Evolutionary conservation across 2,888 invertebrate genomes (phyloP).

Genomic region (Thereva unica): DNA sequence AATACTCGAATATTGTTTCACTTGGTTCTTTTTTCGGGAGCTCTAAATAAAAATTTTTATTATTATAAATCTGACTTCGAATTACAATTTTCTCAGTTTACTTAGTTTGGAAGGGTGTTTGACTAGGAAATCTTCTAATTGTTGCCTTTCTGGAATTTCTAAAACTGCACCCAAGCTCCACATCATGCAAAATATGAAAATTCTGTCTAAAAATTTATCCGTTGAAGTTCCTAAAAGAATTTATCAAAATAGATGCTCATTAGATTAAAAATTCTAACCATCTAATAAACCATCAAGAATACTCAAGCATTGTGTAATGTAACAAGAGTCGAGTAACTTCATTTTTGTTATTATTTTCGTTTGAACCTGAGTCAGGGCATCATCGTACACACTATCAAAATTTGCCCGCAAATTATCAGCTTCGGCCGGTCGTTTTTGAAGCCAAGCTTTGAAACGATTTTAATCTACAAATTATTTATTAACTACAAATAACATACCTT

Average conservation of each 20-base stretch:
- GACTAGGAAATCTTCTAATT: constrained; percentile 72
- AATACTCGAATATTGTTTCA: constrained; percentile 81
- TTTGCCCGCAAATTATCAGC: constrained; percentile 64
- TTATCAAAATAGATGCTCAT: neutral
- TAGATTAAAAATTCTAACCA: constrained; percentile 47
- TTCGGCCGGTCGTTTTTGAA: constrained; percentile 65
- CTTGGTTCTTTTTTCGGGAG: constrained; percentile 74
- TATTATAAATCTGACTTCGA: neutral
- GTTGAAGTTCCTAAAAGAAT: constrained; percentile 52
- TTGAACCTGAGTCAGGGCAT: constrained; percentile 71
- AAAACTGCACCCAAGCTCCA: constrained; percentile 86
- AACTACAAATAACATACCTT: constrained; percentile 59
- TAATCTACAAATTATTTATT: neutral
- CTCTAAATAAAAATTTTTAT: constrained; percentile 51
- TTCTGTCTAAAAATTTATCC: constrained; percentile 71
- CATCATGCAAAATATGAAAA: constrained; percentile 82
- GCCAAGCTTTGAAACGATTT: constrained; percentile 65
- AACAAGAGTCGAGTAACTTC: constrained; percentile 80
- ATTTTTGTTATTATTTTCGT: constrained; percentile 75
- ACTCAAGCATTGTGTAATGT: constrained; percentile 79
- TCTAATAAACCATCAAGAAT: constrained; percentile 73
- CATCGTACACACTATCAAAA: constrained; percentile 75
- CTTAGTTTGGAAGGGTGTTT: constrained; percentile 67
- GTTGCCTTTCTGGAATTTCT: constrained; percentile 73
- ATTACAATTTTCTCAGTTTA: constrained; percentile 40